Base-by-base conservation (phyloP, 2,888 invertebrate genomes). In the Thereva unica region DNA sequence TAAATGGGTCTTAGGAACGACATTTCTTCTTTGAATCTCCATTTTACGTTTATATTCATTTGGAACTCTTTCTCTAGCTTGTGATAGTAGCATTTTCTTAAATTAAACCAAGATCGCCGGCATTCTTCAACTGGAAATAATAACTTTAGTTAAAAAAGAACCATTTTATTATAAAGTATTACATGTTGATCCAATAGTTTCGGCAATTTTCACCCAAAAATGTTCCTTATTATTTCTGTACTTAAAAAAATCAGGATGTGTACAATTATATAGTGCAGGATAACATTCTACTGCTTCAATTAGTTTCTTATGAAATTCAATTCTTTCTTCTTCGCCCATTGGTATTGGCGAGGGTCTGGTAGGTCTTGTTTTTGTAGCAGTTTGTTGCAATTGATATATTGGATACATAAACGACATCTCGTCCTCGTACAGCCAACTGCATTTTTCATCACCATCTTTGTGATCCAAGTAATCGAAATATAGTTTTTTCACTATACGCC, bases 121-220 rank as follows among this genome's bases (percentile, higher is more conserved):
- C 55, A 55, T 40, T 55, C 55, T 12, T 55, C 55, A 55, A 55
- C 55, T 55, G 12, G 5, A 54, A 50, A 50, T 9, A 4, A 49
- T 5, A 9, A 49, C 9, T 10, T 49, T 49, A 9, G 23, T 23
- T 23, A 23, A 23, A 23, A 23, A 1, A 23, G 23, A 23, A 23
- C 23, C 1, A 2, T 23, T 23, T 2, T 23, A 2, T 23, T 23
- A 23, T 23, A 23, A 2, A 23, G 23, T 2, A 23, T 23, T 23
- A 23, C 23, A 23, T 23, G 23, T 23, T 23, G 23, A 23, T 23
- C 23, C 23, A 23, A 23, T 40, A 12, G 38, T 41, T 40, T 12
- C 23, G 41, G 55, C 37, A 40, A 55, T 23, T 6, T 12, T 41
- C 9, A 23, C 42, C 55, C 55, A 55, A 41, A 23, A 23, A 23